These are phyloP conservation scores for Neomicropteryx cornuta DNA, from an alignment of 1,140 invertebrate species.

Conservation along the genomic window DNA sequence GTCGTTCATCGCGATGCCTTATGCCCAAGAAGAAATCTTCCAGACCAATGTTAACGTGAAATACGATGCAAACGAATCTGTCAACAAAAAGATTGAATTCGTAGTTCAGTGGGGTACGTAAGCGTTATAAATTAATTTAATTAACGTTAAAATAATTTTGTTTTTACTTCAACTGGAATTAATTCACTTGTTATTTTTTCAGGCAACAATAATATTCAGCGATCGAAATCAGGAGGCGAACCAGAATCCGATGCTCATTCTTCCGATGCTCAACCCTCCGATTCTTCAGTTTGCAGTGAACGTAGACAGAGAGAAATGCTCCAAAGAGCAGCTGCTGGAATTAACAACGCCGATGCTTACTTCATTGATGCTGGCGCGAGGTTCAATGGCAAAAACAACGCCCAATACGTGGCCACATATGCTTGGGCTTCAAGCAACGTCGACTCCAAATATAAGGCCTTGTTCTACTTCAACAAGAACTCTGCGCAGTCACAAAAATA, in stretches of 20 bases:
- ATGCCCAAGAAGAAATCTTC: conserved; percentile 13
- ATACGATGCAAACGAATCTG: conserved; percentile 16
- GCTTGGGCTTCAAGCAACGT: conserved; percentile 39
- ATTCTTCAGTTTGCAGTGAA: conserved; percentile 25
- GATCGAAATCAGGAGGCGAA: too few relatives aligned
- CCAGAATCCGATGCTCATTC: too few relatives aligned
- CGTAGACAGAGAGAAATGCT: conserved; percentile 38
- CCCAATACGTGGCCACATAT: conserved; percentile 33
- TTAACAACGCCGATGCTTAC: conserved; percentile 31
- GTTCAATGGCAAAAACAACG: conserved; percentile 35
- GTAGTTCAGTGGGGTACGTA: conserved; percentile 7
- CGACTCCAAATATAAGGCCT: conserved; percentile 37
- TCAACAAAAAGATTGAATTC: conserved; percentile 14
- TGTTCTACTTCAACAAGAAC: conserved; percentile 29
- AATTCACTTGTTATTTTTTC: too few relatives aligned
- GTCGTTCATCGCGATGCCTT: conserved; percentile 16
- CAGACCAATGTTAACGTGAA: conserved; percentile 13
- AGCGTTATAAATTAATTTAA: too few relatives aligned
- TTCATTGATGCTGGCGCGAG: conserved; percentile 39
- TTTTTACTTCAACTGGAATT: too few relatives aligned
- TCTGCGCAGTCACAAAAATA: conserved; percentile 19
- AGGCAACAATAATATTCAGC: too few relatives aligned
- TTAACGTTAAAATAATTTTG: too few relatives aligned
- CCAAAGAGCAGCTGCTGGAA: conserved; percentile 34
- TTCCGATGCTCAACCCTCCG: conserved; percentile 15